phyloP scores from a whole-genome alignment of 2,888 invertebrate genomes.

The Drosophila yooni region DNA sequence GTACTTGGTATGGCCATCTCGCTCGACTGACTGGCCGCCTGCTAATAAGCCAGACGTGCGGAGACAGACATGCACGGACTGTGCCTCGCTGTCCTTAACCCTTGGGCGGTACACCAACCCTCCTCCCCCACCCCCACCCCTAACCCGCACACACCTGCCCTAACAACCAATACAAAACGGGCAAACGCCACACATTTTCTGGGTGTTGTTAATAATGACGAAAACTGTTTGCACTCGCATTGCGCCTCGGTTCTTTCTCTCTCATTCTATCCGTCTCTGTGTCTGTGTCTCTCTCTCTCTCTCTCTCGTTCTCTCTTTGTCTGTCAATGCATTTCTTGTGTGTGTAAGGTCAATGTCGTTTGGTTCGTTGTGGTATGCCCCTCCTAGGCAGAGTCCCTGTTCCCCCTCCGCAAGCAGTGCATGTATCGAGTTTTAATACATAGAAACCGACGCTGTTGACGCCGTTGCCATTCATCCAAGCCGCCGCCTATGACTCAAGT shows the following conservation, averaged over 20 bases:
- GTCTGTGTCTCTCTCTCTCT: conserved; percentile 34
- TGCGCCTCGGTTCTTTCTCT: conserved; percentile 44
- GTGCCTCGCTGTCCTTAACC: conserved; percentile 47
- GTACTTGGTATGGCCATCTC: conserved; percentile 45
- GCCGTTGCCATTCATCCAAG: conserved; percentile 66
- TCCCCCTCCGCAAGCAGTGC: conserved; percentile 41
- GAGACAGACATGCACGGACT: conserved; percentile 26
- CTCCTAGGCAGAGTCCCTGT: background rate
- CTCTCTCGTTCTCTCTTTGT: conserved; percentile 29
- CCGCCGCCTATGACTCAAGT: conserved; percentile 74
- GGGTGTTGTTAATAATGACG: conserved; percentile 60
- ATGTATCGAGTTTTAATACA: conserved; percentile 65
- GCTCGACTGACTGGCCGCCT: conserved; percentile 30
- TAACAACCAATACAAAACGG: conserved; percentile 37
- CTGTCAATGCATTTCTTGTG: conserved; percentile 14
- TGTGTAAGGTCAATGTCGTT: conserved; percentile 84
- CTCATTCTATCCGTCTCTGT: conserved; percentile 8
- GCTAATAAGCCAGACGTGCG: conserved; percentile 53
- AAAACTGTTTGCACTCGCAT: conserved; percentile 55
- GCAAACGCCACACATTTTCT: conserved; percentile 56
- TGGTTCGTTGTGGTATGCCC: conserved; percentile 50
- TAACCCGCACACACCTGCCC: conserved; percentile 44
- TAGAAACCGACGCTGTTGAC: conserved; percentile 42
- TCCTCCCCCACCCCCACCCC: background rate
- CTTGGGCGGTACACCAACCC: conserved; percentile 4